Evolutionary conservation across 2,888 invertebrate species (phyloP).

Genomic region (Torymus texanus): DNA sequence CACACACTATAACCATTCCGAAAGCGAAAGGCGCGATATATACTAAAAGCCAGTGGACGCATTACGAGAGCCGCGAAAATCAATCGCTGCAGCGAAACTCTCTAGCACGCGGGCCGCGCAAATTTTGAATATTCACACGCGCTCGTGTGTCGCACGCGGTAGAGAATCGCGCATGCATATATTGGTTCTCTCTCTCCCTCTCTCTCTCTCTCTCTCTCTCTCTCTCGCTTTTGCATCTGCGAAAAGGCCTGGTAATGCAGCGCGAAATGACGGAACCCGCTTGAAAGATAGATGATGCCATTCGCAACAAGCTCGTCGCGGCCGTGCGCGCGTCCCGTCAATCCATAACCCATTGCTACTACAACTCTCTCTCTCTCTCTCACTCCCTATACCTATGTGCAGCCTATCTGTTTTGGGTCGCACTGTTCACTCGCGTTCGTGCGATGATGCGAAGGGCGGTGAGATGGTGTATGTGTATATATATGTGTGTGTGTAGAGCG

Average conservation of each 20-base stretch:
- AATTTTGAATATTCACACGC: conserved; percentile 42
- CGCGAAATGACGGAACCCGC: conserved; percentile 66
- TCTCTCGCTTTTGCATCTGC: conserved; percentile 36
- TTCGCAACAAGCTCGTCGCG: conserved; percentile 63
- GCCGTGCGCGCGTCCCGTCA: conserved; percentile 62
- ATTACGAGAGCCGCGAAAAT: conserved; percentile 10
- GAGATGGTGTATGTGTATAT: too few relatives aligned
- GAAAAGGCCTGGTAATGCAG: conserved; percentile 55
- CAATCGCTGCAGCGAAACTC: background rate
- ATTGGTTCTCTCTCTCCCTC: background rate
- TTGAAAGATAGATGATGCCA: conserved; percentile 72
- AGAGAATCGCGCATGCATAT: conserved; percentile 22
- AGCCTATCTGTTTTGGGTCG: conserved; percentile 8
- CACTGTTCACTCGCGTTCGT: background rate
- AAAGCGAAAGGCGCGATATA: background rate
- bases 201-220: background rate
- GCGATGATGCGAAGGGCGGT: too few relatives aligned
- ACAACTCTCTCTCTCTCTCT: conserved; percentile 2
- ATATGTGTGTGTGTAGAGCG: background rate
- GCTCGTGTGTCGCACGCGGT: background rate
- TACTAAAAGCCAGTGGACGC: background rate
- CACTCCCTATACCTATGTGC: conserved; percentile 1
- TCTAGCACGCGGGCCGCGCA: background rate
- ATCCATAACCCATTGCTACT: conserved; percentile 66
- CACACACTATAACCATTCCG: background rate